Evolutionary conservation across 2,888 invertebrate species (phyloP), one percentile per base, ranked within the genome.

Genomic region (Polydrusus cervinus): DNA sequence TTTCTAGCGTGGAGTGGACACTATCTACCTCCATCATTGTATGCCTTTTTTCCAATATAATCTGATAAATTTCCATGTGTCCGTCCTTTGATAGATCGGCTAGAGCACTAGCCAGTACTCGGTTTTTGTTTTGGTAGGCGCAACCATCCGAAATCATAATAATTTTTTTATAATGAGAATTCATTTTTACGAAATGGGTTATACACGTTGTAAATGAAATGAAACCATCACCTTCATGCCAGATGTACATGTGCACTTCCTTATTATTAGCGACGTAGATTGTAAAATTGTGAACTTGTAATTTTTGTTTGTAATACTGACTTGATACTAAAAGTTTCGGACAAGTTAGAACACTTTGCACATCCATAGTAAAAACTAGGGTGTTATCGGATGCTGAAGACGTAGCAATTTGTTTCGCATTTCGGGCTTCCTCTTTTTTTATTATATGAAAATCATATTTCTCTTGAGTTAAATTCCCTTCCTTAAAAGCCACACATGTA

Each of bases 21-120:
- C 49, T 62, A 60, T 78, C 77, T 5, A 55, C 75, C 47, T 77
- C 72, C 76, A 77, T 78, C 75, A 73, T 77, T 51, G 79, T 79
- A 51, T 79, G 79, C 8, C 78, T 72, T 49, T 74, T 74, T 34
- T 76, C 78, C 30, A 79, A 64, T 11, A 40, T 61, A 8, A 76
- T 25, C 70, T 78, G 77, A 71, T 78, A 53, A 43, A 73, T 68
- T 45, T 7, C 13, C 3, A 73, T 47, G 1, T 14, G n/a, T 43
- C 60, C 43, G 2, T 13, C 6, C 16, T 25, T 49, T 30, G 60
- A 45, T n/a, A 73, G 30, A 30, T 73, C 68, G 34, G 45, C 47
- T 14, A 75, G 51, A 43, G 55, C 16, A 65, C 66, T 73, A 11
- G 71, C 65, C 43, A 75, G 20, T 13, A 55, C 40, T 45, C 34